Evolutionary conservation across 2,113 vertebrate species (phyloP).

Genomic region (Edolisoma coerulescens): DNA sequence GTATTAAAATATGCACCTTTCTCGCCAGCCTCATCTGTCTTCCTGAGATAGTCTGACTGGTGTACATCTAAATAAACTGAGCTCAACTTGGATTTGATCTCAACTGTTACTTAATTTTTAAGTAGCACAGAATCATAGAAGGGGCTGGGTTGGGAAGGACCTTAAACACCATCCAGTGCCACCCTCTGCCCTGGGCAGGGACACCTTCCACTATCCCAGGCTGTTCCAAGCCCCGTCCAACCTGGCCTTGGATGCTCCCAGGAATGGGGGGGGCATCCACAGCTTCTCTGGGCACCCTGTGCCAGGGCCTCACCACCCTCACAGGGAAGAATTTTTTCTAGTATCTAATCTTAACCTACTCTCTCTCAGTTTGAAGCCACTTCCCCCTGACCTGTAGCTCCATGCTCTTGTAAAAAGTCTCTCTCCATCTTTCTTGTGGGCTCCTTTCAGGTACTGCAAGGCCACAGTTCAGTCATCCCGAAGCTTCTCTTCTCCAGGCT

Average conservation of each 20-base stretch:
- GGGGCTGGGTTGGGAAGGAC: neutral
- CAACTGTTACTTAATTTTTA: neutral
- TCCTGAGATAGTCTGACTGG: neutral
- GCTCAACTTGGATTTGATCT: neutral
- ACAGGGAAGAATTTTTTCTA: neutral
- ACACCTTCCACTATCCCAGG: neutral
- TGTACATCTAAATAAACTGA: neutral
- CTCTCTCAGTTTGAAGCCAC: neutral
- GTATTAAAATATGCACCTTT: neutral
- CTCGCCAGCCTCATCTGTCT: neutral
- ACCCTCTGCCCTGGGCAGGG: neutral
- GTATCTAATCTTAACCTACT: neutral
- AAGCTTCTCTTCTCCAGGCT: neutral
- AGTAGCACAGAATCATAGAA: neutral
- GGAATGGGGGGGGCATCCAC: neutral
- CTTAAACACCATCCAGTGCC: neutral
- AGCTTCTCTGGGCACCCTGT: neutral
- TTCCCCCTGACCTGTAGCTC: neutral
- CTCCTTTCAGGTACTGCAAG: neutral
- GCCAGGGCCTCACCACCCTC: neutral
- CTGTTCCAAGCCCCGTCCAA: accelerated
- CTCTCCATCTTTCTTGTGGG: neutral
- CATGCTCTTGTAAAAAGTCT: neutral
- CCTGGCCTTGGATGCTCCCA: neutral
- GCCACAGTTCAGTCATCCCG: neutral